Conservation (phyloP, 2,113 vertebrate species). For the Narcine bancroftii region DNA sequence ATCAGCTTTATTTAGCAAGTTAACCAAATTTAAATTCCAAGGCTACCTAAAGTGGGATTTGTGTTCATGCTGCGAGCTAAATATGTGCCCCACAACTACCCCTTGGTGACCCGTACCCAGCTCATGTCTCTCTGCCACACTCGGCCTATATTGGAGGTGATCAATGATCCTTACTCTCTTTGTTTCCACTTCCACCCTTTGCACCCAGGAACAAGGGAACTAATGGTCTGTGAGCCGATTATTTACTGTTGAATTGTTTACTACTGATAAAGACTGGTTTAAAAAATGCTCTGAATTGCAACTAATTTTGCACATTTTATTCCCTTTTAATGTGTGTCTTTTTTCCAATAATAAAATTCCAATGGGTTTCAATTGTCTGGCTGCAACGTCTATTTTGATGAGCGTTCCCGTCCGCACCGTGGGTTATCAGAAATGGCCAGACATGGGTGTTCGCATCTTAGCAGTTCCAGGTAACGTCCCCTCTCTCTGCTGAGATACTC, state of each 20-base stretch:
- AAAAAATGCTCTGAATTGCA: background rate
- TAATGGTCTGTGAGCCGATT: background rate
- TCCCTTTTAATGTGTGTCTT: background rate
- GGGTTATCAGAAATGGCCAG: slow-evolving; percentile 7
- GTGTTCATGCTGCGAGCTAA: background rate
- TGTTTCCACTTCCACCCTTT: background rate
- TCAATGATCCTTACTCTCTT: background rate
- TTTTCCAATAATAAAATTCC: background rate
- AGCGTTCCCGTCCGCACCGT: background rate
- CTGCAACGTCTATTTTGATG: background rate
- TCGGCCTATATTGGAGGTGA: background rate
- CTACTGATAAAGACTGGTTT: background rate
- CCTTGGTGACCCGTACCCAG: background rate
- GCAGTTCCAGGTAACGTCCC: too few species aligned
- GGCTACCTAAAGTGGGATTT: too few species aligned
- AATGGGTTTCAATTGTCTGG: background rate
- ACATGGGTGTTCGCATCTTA: too few species aligned
- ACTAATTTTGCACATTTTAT: slow-evolving; percentile 10
- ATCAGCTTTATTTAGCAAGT: too few species aligned
- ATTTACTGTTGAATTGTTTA: slow-evolving; percentile 2
- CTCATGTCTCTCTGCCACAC: background rate
- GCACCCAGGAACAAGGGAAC: background rate
- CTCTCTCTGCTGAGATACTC: too few species aligned
- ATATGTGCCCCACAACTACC: background rate
- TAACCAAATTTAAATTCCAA: too few species aligned